Conservation (phyloP, 2,888 invertebrate species). For the Diarsia brunnea region DNA sequence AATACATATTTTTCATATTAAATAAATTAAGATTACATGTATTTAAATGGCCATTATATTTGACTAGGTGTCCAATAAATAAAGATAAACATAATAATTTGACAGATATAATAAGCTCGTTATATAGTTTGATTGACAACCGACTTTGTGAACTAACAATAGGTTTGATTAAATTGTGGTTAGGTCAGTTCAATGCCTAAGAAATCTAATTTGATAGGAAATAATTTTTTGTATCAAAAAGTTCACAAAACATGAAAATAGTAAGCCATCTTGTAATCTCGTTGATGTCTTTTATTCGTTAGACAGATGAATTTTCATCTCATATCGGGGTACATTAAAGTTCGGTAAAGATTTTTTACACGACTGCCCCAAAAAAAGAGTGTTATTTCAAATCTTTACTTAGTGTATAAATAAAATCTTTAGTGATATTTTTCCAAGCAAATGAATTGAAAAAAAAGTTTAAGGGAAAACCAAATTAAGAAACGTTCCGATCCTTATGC, state of each 20-base stretch:
- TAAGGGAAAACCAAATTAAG: background rate
- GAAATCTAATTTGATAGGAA: background rate
- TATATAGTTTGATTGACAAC: slow-evolving; percentile 53
- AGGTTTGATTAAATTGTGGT: slow-evolving; percentile 42
- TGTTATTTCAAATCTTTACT: too few relatives aligned
- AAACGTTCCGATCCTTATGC: too few relatives aligned
- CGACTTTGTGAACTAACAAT: slow-evolving; percentile 30
- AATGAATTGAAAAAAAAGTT: background rate
- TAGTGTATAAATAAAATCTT: too few relatives aligned
- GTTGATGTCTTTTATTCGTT: slow-evolving; percentile 52
- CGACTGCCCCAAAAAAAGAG: too few relatives aligned
- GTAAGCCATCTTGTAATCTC: background rate
- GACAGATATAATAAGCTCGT: slow-evolving; percentile 44
- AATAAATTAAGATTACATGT: slow-evolving; percentile 48
- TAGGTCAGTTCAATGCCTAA: slow-evolving; percentile 6
- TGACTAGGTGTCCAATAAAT: slow-evolving; percentile 46
- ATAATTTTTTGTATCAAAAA: background rate
- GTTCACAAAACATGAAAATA: background rate
- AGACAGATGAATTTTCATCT: slow-evolving; percentile 23
- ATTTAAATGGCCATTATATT: slow-evolving; percentile 35
- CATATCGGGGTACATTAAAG: background rate
- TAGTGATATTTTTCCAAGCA: background rate
- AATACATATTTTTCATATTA: slow-evolving; percentile 26
- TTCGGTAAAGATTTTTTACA: too few relatives aligned
- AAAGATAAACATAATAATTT: slow-evolving; percentile 40